Evolutionary conservation across 2,888 invertebrate genomes (phyloP).

Genomic region (Apocheima hispidaria): DNA sequence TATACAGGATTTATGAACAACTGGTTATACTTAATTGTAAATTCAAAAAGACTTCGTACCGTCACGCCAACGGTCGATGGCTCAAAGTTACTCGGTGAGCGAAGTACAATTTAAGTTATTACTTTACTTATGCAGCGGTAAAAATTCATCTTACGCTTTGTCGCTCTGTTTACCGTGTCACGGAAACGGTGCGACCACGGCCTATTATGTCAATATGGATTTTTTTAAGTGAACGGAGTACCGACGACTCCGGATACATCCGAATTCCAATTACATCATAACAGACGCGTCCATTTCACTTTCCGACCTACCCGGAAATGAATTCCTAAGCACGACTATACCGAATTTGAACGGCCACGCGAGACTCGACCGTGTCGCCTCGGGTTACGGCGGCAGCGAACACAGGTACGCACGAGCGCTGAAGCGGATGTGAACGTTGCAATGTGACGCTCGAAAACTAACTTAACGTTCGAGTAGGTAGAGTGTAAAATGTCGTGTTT

Average conservation of each 20-base stretch:
- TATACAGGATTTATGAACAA: conserved; percentile 49
- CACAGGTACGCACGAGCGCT: conserved; percentile 73
- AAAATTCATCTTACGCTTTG: conserved; percentile 68
- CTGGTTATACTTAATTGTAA: conserved; percentile 53
- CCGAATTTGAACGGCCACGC: conserved; percentile 65
- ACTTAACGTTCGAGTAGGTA: conserved; percentile 75
- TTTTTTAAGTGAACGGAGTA: conserved; percentile 83
- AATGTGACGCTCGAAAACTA: conserved; percentile 69
- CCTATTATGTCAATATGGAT: conserved; percentile 82
- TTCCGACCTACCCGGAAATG: conserved; percentile 86
- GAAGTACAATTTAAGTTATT: conserved; percentile 53
- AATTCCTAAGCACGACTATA: conserved; percentile 86
- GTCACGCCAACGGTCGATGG: conserved; percentile 37
- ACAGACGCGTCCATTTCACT: conserved; percentile 86
- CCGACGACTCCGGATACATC: conserved; percentile 84
- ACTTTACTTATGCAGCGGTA: conserved; percentile 52
- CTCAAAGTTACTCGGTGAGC: conserved; percentile 45
- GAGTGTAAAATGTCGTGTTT: conserved; percentile 73
- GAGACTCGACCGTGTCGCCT: conserved; percentile 62
- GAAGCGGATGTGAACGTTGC: conserved; percentile 83
- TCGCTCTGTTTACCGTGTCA: conserved; percentile 67
- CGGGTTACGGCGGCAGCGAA: conserved; percentile 58
- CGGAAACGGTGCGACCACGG: conserved; percentile 61
- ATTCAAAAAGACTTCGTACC: conserved; percentile 56
- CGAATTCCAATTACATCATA: conserved; percentile 86